Base-by-base conservation (phyloP, 2,113 vertebrate genomes). In the Elephas maximus region DNA sequence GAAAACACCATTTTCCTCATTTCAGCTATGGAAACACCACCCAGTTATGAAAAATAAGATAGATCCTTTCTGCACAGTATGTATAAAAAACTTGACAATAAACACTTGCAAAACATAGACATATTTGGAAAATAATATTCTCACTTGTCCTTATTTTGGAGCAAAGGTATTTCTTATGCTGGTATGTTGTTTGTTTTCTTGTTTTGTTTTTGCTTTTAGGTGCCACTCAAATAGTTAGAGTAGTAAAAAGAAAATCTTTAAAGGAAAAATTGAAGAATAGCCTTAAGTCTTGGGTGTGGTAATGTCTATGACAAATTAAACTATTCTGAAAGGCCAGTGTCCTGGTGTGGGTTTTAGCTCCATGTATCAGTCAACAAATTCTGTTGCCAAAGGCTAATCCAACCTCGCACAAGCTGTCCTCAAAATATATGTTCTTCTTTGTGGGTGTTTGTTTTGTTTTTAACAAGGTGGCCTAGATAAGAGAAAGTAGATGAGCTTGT, bases 1-100 rank as follows among this genome's bases (percentile, higher is more conserved):
- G 7, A 80, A 93, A 92, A 48, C 62, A 79, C 17, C 2, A 18
- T 93, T 93, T 89, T 77, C 45, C 83, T 92, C 77, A 67, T 87
- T 91, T 96, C 44, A 83, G 63, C n/a, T 63, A 37, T 37, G 37
- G 37, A 37, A 37, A 37, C 37, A 37, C 37, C 37, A 84, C 80
- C 60, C 67, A 17, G 96, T 71, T 63, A 90, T 48, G 14, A 87
- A 92, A 92, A 83, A 17, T n/a, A 53, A 77, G 53, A 37, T 62
- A 80, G 9, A 45, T 74, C 30, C 15, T 74, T 30, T 71, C 69
- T 48, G 14, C 65, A 62, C 4, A 41, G 10, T 65, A 51, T 91
- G 17, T 41, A 5, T 92, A 79, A 97, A 90, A 57, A 37, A 62
- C 6, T n/a, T 69, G 9, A 91, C 91, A 53, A 62, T 57, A 44